Percentiles rank a stretch among this genome's conserved stretches.
phyloP scores from a whole-genome alignment of 2,113 vertebrate genomes.

The Tragulus kanchil region DNA sequence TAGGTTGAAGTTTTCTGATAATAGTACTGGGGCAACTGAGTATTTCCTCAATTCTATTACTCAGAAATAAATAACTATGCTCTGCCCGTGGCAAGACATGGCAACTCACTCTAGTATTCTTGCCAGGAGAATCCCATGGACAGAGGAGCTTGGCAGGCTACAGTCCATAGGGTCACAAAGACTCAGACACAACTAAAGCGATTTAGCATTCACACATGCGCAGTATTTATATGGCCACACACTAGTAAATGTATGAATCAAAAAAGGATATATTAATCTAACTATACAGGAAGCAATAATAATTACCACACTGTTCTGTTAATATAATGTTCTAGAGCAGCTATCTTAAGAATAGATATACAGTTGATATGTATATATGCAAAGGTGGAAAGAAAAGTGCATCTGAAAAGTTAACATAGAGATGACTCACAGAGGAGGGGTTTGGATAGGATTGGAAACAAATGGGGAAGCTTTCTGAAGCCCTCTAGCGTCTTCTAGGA shows the following conservation, averaged over 20 bases:
- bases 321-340: not conserved
- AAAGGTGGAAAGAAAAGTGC: not conserved
- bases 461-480: not conserved
- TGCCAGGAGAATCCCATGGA: too few relatives aligned
- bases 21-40: too few relatives aligned
- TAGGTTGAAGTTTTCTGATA: too few relatives aligned
- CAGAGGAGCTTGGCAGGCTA: too few relatives aligned
- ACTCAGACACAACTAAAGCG: too few relatives aligned
- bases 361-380: not conserved
- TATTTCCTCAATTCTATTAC: too few relatives aligned
- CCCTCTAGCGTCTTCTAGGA: fast-evolving
- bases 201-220: too few relatives aligned
- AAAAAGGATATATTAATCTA: not conserved
- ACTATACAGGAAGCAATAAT: not conserved
- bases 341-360: not conserved
- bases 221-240: not conserved
- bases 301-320: not conserved
- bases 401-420: not conserved
- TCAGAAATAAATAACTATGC: too few relatives aligned
- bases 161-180: too few relatives aligned
- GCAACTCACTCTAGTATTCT: too few relatives aligned
- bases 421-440: not conserved
- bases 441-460: not conserved
- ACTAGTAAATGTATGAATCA: not conserved
- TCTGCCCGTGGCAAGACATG: too few relatives aligned